These are phyloP conservation scores for Eidolon helvum DNA, from an alignment of 2,113 vertebrate species.

Conservation along the genomic window DNA sequence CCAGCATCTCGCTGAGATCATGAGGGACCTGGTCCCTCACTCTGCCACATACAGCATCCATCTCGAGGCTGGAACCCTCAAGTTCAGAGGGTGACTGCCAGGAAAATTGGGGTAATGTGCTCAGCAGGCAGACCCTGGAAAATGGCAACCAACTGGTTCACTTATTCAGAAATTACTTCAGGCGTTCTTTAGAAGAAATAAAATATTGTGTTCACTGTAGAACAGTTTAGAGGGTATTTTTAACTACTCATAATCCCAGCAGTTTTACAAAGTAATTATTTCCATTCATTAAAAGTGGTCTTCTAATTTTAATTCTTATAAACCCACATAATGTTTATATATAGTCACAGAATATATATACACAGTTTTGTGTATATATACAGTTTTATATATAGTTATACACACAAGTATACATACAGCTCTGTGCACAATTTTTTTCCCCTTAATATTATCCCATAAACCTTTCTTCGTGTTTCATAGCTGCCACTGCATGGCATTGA, in stretches of 20 bases:
- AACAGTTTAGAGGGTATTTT: neutral
- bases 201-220: neutral
- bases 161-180: neutral
- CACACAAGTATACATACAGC: neutral
- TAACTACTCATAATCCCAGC: neutral
- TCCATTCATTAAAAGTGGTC: constrained; percentile 20
- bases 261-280: neutral
- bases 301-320: constrained; percentile 32
- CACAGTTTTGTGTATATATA: neutral
- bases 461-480: neutral
- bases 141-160: neutral
- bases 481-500: neutral
- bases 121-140: neutral
- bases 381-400: neutral
- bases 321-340: neutral
- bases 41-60: neutral
- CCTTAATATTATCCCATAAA: neutral
- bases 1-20: neutral
- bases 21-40: neutral
- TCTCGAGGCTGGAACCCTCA: neutral
- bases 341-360: neutral
- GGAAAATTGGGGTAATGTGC: neutral
- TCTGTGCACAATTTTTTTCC: neutral
- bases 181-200: neutral
- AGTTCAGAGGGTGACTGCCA: neutral